A percentile compares a stretch with the other conserved stretches of the same genome.
phyloP scores from a whole-genome alignment of 2,888 invertebrate species.

The Chrysolina haemoptera region DNA sequence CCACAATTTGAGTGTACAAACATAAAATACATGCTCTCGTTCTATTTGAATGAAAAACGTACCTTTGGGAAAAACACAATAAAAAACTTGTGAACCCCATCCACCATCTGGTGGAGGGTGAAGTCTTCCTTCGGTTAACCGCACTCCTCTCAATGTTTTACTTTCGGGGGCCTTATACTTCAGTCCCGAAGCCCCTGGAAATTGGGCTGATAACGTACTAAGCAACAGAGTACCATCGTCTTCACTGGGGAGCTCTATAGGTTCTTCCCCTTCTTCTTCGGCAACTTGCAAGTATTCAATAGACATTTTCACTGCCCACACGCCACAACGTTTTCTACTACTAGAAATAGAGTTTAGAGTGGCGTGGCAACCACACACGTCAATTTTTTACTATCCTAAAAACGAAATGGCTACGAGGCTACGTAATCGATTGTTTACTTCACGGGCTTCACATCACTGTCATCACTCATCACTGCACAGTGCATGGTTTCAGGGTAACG shows the following conservation, averaged over 20 bases:
- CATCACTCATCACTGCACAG: too few species aligned
- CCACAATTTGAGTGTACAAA: too few species aligned
- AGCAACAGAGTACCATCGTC: constrained; percentile 92
- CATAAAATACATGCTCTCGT: too few species aligned
- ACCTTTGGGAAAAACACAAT: constrained; percentile 88
- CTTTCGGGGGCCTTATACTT: constrained; percentile 97
- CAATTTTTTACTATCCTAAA: neutral
- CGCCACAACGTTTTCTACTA: neutral
- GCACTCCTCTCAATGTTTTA: constrained; percentile 88
- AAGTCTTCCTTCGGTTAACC: constrained; percentile 91
- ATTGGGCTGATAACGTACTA: constrained; percentile 95
- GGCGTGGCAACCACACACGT: neutral
- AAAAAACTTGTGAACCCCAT: constrained; percentile 87
- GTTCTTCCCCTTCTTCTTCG: constrained; percentile 96
- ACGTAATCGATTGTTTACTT: constrained; percentile 16
- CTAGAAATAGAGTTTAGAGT: too few species aligned
- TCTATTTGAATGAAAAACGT: constrained; percentile 46
- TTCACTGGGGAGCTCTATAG: constrained; percentile 97
- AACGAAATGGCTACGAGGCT: constrained; percentile 4
- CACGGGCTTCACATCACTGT: too few species aligned
- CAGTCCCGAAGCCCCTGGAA: constrained; percentile 96
- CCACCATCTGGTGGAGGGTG: constrained; percentile 89
- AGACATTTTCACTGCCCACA: constrained; percentile 63
- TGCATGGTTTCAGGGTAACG: too few species aligned
- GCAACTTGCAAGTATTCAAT: constrained; percentile 88